phyloP scores from a whole-genome alignment of 2,797 vertebrate species.

The Arnoldichthys spilopterus region DNA sequence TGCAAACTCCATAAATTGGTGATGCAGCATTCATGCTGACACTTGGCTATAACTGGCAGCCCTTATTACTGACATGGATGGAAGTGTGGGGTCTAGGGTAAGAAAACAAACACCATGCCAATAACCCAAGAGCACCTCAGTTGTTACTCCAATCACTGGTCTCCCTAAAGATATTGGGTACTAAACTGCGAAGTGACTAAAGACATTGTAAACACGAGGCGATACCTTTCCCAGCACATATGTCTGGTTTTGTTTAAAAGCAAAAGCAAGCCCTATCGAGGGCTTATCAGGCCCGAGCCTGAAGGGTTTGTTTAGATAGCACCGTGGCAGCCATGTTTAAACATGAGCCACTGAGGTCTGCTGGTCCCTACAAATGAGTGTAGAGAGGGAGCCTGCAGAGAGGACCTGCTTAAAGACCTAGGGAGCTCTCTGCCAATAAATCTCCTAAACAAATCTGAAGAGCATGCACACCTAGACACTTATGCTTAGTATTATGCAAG shows the following conservation, averaged over 20 bases:
- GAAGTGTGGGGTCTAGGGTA: background rate
- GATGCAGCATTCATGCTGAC: constrained; percentile 18
- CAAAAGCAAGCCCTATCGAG: constrained; percentile 39
- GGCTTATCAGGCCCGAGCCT: constrained; percentile 54
- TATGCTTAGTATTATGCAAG: constrained; percentile 16
- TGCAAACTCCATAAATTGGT: constrained; percentile 21
- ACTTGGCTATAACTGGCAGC: background rate
- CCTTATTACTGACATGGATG: background rate
- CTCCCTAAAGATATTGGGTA: constrained; percentile 30
- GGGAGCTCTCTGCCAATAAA: constrained; percentile 40
- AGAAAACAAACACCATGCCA: background rate
- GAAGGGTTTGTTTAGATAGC: constrained; percentile 61
- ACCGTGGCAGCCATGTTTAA: constrained; percentile 56
- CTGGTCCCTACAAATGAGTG: constrained; percentile 55
- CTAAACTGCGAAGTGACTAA: constrained; percentile 22
- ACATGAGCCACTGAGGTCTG: constrained; percentile 52
- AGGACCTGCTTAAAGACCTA: constrained; percentile 27
- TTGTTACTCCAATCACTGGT: constrained; percentile 21
- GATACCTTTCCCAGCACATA: constrained; percentile 39
- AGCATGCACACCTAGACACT: constrained; percentile 2
- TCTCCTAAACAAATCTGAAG: constrained; percentile 41
- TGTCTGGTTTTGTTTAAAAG: constrained; percentile 55
- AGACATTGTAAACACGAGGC: constrained; percentile 20
- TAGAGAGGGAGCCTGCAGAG: constrained; percentile 11
- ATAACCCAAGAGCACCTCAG: constrained; percentile 8